Evolutionary conservation across 2,888 invertebrate genomes (phyloP).

Genomic region (Leptinotarsa juncta): DNA sequence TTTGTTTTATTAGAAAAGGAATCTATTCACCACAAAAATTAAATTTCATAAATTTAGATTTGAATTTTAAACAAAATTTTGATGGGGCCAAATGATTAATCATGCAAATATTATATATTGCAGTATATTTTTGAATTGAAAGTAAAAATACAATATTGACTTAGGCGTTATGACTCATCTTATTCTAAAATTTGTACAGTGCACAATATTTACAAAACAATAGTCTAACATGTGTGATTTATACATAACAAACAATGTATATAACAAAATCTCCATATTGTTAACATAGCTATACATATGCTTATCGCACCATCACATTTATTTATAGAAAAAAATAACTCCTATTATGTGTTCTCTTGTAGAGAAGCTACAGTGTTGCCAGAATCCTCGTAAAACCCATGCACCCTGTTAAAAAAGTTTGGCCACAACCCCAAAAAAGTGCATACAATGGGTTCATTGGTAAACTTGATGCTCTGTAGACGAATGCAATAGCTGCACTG

Average conservation of each 20-base stretch:
- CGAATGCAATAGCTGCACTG: constrained; percentile 94
- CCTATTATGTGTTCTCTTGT: background rate
- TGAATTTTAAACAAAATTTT: no score
- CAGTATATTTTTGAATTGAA: constrained; percentile 39
- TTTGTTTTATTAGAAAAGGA: no score
- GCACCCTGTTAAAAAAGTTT: constrained; percentile 88
- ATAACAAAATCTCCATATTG: constrained; percentile 15
- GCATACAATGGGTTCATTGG: constrained; percentile 93
- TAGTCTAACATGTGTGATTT: constrained; percentile 52
- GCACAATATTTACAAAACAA: constrained; percentile 61
- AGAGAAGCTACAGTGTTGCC: constrained; percentile 72
- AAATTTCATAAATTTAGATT: no score
- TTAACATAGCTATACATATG: constrained; percentile 46
- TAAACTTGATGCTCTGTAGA: constrained; percentile 89
- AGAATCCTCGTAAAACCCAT: constrained; percentile 93
- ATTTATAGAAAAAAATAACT: constrained; percentile 47
- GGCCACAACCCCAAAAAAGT: constrained; percentile 94
- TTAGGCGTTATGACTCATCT: constrained; percentile 48
- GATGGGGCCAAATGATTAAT: background rate
- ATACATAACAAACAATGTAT: constrained; percentile 34
- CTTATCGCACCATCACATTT: constrained; percentile 64
- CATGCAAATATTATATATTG: constrained; percentile 1
- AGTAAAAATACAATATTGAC: constrained; percentile 46
- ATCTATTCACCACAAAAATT: no score
- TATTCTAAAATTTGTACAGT: constrained; percentile 57